These are phyloP conservation scores for Pyrocoelia pectoralis DNA, from an alignment of 2,888 invertebrate species.

Conservation along the genomic window DNA sequence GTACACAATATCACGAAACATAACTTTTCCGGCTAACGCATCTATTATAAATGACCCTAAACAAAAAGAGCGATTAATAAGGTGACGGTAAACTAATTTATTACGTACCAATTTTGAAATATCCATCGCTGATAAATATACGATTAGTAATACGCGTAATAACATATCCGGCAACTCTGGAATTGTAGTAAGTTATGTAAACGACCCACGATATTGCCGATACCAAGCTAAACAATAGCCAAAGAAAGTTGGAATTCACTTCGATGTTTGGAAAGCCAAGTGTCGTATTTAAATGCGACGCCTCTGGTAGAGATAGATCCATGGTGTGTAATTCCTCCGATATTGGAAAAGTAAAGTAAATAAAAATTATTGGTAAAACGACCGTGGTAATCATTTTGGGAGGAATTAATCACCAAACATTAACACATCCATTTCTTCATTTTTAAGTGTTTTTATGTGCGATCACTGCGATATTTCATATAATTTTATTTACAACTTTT, in stretches of 20 bases:
- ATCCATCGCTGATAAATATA: conserved; percentile 85
- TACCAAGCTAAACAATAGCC: conserved; percentile 81
- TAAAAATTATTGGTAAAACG: not conserved
- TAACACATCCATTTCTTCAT: too few species aligned
- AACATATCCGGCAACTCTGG: conserved; percentile 88
- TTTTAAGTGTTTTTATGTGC: too few species aligned
- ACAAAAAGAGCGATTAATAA: conserved; percentile 49
- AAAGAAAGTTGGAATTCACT: conserved; percentile 80
- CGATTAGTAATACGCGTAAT: conserved; percentile 88
- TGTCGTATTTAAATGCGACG: conserved; percentile 47
- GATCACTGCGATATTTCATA: too few species aligned
- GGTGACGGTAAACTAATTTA: not conserved
- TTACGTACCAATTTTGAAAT: conserved; percentile 82
- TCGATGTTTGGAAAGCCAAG: conserved; percentile 69
- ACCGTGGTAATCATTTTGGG: not conserved
- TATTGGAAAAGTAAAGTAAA: not conserved
- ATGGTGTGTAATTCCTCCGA: not conserved
- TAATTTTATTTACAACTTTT: too few species aligned
- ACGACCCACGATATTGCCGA: conserved; percentile 91
- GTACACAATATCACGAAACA: conserved; percentile 96
- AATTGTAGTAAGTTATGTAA: conserved; percentile 95
- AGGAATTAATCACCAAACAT: too few species aligned
- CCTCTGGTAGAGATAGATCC: conserved; percentile 42
- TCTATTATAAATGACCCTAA: conserved; percentile 93
- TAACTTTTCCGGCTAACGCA: conserved; percentile 96